Evolutionary conservation across 2,888 invertebrate genomes (phyloP), one percentile per base, ranked within the genome.

Genomic region (Trisateles emortualis): DNA sequence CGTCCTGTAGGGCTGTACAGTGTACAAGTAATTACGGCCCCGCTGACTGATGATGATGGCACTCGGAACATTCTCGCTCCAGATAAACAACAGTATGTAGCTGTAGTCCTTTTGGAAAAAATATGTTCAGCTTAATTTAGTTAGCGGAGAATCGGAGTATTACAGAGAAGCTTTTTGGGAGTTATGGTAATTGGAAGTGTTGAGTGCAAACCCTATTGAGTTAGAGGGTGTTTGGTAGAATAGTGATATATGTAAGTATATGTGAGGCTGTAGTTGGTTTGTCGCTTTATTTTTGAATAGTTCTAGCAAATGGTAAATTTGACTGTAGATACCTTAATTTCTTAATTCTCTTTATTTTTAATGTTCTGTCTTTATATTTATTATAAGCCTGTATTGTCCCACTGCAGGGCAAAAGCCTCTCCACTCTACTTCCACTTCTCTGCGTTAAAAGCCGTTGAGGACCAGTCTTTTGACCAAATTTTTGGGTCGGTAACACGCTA

Each of bases 31-130:
- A 69, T 69, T 69, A 68, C 42, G 54, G 40, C 53, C 52, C 38
- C 51, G 24, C 64, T 67, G 72, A 69, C 65, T 64, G 72, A 69
- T 72, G 72, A 66, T 64, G 68, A 68, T 59, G 53, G 58, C 53
- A 53, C 70, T 70, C 32, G 59, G 51, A 55, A 60, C 70, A 59
- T 59, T 63, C 50, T 44, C 43, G 52, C 59, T 52, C 54, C 42
- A 56, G 53, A 61, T 61, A 61, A 64, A 68, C 72, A 68, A 61
- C 50, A 17, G 54, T 57, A 59, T 64, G 51, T 48, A 62, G 63
- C 67, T 57, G 45, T 52, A 52, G 30, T 52, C 43, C 52, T 68
- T 69, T 55, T 41, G 33, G 29, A 49, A 66, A 69, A 70, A 68
- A 59, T 51, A 40, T 51, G 56, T 51, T 24, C 42, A 50, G 52